Conservation (phyloP, 2,797 vertebrate genomes). For the Cercopithecus mitis region DNA sequence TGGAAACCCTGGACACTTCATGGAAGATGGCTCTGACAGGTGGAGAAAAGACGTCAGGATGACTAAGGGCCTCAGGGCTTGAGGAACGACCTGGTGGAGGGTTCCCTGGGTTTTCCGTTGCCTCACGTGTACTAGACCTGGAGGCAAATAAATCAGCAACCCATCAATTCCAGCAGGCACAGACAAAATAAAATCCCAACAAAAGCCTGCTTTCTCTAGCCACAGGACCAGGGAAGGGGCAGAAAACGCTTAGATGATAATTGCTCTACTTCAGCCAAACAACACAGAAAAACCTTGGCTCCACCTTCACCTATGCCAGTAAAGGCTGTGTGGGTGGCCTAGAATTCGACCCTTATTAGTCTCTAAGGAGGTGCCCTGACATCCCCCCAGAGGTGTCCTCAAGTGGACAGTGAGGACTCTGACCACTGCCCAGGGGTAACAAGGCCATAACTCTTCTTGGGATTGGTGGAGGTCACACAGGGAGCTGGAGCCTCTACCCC, state of each 20-base stretch:
- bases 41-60: neutral
- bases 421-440: neutral
- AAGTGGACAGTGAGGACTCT: neutral
- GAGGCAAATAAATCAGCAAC: neutral
- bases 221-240: neutral
- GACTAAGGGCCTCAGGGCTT: neutral
- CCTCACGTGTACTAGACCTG: neutral
- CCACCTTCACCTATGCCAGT: accelerated
- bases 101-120: neutral
- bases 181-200: neutral
- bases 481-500: neutral
- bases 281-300: neutral
- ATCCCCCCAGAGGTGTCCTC: too few relatives aligned
- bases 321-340: neutral
- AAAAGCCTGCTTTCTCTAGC: neutral
- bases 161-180: neutral
- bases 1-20: neutral
- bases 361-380: neutral
- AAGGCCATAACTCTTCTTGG: neutral
- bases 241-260: neutral
- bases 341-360: neutral
- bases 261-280: too few relatives aligned
- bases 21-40: neutral
- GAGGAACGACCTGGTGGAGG: accelerated
- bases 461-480: accelerated